These are phyloP conservation scores for Apostichopus parvimensis DNA, from an alignment of 35 echinoderm and acorn worm genomes.

Conservation along the genomic window DNA sequence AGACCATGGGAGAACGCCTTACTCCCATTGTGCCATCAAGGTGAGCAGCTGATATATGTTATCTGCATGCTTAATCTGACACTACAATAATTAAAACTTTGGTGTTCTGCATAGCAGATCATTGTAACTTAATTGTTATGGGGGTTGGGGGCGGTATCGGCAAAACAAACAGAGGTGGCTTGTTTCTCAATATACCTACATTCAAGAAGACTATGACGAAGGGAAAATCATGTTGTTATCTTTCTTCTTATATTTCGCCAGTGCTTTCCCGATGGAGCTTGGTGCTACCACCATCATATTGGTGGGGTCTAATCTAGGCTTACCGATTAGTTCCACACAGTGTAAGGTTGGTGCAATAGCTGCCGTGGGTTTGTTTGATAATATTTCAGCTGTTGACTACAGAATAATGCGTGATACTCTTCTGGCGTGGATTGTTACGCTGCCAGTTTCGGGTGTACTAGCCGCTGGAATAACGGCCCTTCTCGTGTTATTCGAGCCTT, in stretches of 20 bases:
- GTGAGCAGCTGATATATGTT: not conserved
- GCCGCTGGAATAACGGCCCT: conserved; percentile 65
- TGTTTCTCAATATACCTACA: not conserved
- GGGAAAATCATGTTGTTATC: not conserved
- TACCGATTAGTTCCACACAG: conserved; percentile 83
- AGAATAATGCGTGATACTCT: conserved; percentile 54
- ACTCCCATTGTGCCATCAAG: conserved; percentile 10
- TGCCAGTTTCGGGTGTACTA: conserved; percentile 50
- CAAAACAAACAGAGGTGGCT: not conserved
- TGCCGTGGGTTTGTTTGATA: conserved; percentile 38
- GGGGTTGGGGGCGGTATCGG: not conserved
- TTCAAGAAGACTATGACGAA: too few relatives aligned
- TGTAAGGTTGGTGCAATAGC: conserved; percentile 78
- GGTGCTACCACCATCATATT: conserved; percentile 70
- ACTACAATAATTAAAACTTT: too few relatives aligned
- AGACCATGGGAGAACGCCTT: conserved; percentile 1
- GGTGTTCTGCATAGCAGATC: too few relatives aligned
- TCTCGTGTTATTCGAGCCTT: not conserved
- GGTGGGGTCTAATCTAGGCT: conserved; percentile 63
- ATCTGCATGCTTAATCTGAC: not conserved
- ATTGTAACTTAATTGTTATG: not conserved
- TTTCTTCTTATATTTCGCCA: conserved; percentile 18
- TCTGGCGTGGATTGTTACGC: conserved; percentile 64
- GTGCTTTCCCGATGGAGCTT: conserved; percentile 79
- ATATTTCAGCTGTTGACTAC: conserved; percentile 47